phyloP scores from a whole-genome alignment of 2,888 invertebrate species.

The Drosophila histrio region DNA sequence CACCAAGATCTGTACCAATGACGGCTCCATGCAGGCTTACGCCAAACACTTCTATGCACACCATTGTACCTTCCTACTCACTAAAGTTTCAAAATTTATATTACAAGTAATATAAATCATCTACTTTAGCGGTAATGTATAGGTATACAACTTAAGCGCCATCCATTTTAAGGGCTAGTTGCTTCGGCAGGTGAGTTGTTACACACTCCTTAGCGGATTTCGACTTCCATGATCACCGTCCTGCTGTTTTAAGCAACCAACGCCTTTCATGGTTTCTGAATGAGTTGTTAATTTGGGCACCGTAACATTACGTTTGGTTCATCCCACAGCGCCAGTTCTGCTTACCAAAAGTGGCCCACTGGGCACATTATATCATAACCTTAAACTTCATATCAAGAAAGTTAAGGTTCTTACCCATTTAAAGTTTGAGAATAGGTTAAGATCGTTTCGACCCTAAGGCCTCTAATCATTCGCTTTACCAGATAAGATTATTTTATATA shows the following conservation, averaged over 20 bases:
- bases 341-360: slow-evolving; percentile 84
- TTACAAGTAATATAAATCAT: slow-evolving; percentile 79
- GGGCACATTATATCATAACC: slow-evolving; percentile 86
- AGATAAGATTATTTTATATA: slow-evolving; percentile 86
- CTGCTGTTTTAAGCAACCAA: slow-evolving; percentile 88
- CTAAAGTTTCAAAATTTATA: slow-evolving; percentile 84
- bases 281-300: slow-evolving; percentile 86
- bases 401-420: slow-evolving; percentile 89
- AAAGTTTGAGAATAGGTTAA: slow-evolving; percentile 90
- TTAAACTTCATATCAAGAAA: slow-evolving; percentile 86
- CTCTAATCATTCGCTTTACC: slow-evolving; percentile 92
- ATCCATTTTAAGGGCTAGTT: slow-evolving; percentile 89
- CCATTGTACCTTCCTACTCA: slow-evolving; percentile 86
- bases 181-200: slow-evolving; percentile 88
- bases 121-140: slow-evolving; percentile 83
- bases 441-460: slow-evolving; percentile 87
- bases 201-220: slow-evolving; percentile 87
- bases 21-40: slow-evolving; percentile 85
- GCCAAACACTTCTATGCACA: slow-evolving; percentile 87
- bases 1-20: slow-evolving; percentile 85
- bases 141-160: slow-evolving; percentile 85
- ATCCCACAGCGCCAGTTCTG: slow-evolving; percentile 90
- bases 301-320: slow-evolving; percentile 87
- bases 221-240: slow-evolving; percentile 91
- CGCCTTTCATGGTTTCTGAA: slow-evolving; percentile 87